Evolutionary conservation across 2,113 vertebrate genomes (phyloP), one percentile per base, ranked within the genome.

Genomic region (Bostrychus sinensis): DNA sequence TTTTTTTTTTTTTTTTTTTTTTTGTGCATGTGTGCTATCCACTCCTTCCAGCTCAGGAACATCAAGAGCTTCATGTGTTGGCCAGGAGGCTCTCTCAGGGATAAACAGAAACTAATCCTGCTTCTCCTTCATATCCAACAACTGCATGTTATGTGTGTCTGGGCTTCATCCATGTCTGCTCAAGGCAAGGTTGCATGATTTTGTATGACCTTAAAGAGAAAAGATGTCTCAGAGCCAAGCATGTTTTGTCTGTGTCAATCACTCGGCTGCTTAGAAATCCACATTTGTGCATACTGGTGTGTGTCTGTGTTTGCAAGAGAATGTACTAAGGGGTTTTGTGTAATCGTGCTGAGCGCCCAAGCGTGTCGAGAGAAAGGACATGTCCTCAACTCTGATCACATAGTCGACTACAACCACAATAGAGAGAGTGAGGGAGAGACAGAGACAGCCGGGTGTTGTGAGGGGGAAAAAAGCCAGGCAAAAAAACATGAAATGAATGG

Each of bases 331-430:
- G 81, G 83, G 80, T 78, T 89, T 89, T 90, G 87, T 89, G 89
- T 89, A 88, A 90, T 90, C 86, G 81, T 71, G 76, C 85, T 87
- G 83, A 76, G 85, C 80, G 17, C 58, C 67, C 69, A 84, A 84
- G 87, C 87, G 67, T 88, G 85, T 84, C 85, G 67, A 75, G 82
- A 84, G 79, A 86, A 86, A 89, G 87, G 89, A 89, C 85, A 75
- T 82, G 87, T 89, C 88, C 88, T 89, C 85, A 65, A 75, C 84
- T 81, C 84, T 77, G 87, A 89, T 89, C 88, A 67, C 72, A 84
- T 71, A 85, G 79, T 80, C 79, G 72, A 71, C 79, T 65, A 72
- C 72, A 75, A 54, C 69, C 72, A 83, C 81, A 88, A 70, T 75
- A 66, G 71, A 72, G 61, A 43, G 55, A 10, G 41, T 26, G 68